Evolutionary conservation across 2,888 invertebrate species (phyloP), one percentile per base, ranked within the genome.

Genomic region (Pristionchus exspectatus): DNA sequence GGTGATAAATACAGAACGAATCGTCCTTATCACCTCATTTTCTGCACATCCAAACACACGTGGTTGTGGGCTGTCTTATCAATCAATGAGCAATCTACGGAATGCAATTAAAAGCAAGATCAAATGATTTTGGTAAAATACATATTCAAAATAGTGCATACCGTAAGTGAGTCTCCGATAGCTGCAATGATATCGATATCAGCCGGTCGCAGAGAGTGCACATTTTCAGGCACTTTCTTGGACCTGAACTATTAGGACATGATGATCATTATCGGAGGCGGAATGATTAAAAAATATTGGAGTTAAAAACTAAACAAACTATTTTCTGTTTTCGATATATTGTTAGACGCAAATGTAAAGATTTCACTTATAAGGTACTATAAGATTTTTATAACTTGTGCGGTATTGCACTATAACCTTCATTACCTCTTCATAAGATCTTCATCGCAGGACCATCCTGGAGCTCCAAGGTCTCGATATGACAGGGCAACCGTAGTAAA

Each of bases 171-270:
- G 84, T 93, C 93, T 85, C 93, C 93, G 27, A 93, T 88, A 3
- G 93, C 93, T 85, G 90, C 93, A 56, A 93, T 90, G 16, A 93
- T 91, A 50, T 92, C 93, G 89, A 93, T 92, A 83, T 93, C 93
- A 24, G 92, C 89, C 56, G 88, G 92, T n/a, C 92, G 91, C n/a
- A 93, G 92, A 21, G 91, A 88, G 84, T 93, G 91, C 14, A 91
- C 93, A 33, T 86, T 90, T 0, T 91, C 92, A 0, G 93, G 98
- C 14, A 91, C 90, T 56, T 74, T 91, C n/a, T 90, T 86, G 27
- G 92, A 92, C 84, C 92, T 93, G 69, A 69, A 90, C 12, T 38
- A 38, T 38, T 38, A 38, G 38, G 38, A 38, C 38, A 38, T 38
- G 38, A 38, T 38, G 38, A 38, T 38, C 38, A 38, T 2, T 3